Conservation (phyloP, 2,113 vertebrate genomes). For the Girardinichthys multiradiatus region DNA sequence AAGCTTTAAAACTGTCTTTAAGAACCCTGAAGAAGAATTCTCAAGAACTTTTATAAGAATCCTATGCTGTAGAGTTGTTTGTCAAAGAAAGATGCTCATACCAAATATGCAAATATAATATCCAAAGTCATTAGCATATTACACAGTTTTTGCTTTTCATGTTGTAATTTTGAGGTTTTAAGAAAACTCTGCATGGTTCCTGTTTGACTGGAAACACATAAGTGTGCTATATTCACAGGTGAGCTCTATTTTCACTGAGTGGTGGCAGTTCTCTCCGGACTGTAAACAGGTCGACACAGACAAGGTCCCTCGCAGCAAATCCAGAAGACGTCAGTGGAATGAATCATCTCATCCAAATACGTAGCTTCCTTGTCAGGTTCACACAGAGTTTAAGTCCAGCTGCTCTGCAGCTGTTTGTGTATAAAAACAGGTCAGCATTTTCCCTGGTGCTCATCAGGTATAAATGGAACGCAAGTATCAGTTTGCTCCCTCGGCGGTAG, state of each 20-base stretch:
- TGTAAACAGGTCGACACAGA: neutral
- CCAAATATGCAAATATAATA: no score
- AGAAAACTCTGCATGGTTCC: no score
- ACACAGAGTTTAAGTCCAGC: neutral
- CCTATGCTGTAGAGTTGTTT: no score
- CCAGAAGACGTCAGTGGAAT: neutral
- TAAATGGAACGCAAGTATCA: neutral
- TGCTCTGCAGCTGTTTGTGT: neutral
- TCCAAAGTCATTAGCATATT: no score
- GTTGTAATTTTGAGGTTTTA: no score
- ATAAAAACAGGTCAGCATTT: neutral
- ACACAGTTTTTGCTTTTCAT: no score
- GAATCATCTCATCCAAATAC: neutral
- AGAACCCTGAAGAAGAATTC: no score
- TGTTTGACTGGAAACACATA: neutral
- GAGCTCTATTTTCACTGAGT: neutral
- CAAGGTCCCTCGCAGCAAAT: neutral
- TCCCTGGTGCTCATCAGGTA: accelerated
- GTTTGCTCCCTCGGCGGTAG: neutral
- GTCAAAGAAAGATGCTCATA: no score
- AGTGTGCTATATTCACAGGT: neutral
- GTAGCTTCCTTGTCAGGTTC: neutral
- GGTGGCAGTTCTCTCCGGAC: neutral
- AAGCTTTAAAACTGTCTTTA: no score
- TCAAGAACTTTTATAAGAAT: no score